Conservation (phyloP, 2,797 vertebrate genomes). For the Rhynchonycteris naso region DNA sequence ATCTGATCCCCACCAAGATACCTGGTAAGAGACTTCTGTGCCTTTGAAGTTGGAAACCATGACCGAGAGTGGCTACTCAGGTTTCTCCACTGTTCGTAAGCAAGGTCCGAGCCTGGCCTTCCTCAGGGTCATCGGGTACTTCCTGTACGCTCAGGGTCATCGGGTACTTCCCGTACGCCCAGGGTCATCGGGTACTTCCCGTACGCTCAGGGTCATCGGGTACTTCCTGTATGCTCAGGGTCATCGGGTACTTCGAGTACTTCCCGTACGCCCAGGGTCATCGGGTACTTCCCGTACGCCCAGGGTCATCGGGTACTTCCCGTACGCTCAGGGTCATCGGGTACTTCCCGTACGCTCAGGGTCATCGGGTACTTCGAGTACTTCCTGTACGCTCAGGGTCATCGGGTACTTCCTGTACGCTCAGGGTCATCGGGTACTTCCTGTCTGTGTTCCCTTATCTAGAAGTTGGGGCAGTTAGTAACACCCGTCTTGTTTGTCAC, state of each 20-base stretch:
- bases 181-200: background rate
- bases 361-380: too few relatives aligned
- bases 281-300: background rate
- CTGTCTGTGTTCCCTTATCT: background rate
- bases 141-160: background rate
- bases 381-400: too few relatives aligned
- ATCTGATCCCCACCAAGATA: background rate
- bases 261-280: too few relatives aligned
- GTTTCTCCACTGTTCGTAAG: background rate
- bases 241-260: too few relatives aligned
- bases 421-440: too few relatives aligned
- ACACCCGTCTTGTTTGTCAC: background rate
- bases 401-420: too few relatives aligned
- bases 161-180: background rate
- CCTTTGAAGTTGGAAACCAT: background rate
- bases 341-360: too few relatives aligned
- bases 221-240: too few relatives aligned
- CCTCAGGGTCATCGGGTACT: background rate
- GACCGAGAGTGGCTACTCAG: background rate
- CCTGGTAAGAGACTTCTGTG: background rate
- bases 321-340: background rate
- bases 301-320: too few relatives aligned
- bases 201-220: too few relatives aligned
- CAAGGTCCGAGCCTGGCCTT: background rate
- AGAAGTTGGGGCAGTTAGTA: background rate